A percentile compares a stretch with the other conserved stretches of the same genome.
Conservation (phyloP, 2,888 invertebrate genomes). For the Salticus scenicus region DNA sequence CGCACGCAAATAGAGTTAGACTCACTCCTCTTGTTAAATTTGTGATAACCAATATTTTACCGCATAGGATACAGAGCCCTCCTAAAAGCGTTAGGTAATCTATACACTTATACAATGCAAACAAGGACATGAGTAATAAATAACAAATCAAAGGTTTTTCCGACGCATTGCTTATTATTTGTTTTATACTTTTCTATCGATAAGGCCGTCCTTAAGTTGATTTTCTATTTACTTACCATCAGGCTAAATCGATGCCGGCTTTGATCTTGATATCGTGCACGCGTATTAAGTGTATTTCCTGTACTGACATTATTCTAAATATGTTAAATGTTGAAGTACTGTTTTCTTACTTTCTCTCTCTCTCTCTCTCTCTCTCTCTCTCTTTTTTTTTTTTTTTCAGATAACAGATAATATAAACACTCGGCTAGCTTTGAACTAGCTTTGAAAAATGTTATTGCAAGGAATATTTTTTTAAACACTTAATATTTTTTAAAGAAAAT, state of each 20-base stretch:
- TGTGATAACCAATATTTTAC: too few relatives aligned
- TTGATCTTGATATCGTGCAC: slow-evolving; percentile 12
- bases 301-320: background rate
- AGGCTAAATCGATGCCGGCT: background rate
- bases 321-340: background rate
- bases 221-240: background rate
- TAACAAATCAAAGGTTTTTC: background rate
- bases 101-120: too few relatives aligned
- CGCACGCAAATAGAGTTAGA: too few relatives aligned
- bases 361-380: too few relatives aligned
- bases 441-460: too few relatives aligned
- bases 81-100: too few relatives aligned
- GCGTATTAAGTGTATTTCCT: background rate
- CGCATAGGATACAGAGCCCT: too few relatives aligned
- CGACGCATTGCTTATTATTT: background rate
- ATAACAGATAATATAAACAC: background rate
- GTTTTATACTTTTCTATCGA: background rate
- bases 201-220: background rate
- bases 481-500: too few relatives aligned
- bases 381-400: background rate
- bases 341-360: too few relatives aligned
- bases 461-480: too few relatives aligned
- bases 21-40: too few relatives aligned
- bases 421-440: background rate
- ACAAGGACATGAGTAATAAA: background rate